Conservation (phyloP, 2,888 invertebrate species). For the Adineta ricciae region DNA sequence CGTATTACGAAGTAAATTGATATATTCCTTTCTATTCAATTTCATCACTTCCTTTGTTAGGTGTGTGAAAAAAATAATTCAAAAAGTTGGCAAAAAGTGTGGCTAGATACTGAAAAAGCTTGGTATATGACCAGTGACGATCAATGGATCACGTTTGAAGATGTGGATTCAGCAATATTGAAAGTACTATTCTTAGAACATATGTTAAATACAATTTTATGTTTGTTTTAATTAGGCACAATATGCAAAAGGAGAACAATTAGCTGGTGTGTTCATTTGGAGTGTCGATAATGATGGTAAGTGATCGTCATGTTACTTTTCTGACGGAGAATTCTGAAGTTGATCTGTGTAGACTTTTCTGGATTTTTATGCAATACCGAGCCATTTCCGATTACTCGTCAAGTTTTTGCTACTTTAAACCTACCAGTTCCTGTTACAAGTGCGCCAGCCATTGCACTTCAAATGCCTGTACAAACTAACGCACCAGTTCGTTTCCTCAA, state of each 20-base stretch:
- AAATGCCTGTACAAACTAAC: neutral
- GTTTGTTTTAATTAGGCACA: neutral
- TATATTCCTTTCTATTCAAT: neutral
- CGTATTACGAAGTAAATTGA: slow-evolving; percentile 25
- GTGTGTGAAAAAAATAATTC: slow-evolving; percentile 23
- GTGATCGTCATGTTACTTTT: no score
- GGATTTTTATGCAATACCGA: neutral
- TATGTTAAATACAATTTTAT: no score
- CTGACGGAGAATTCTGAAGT: no score
- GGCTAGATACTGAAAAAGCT: slow-evolving; percentile 23
- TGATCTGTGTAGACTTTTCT: neutral
- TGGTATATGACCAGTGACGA: slow-evolving; percentile 25
- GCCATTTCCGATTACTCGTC: slow-evolving; percentile 17
- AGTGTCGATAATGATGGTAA: slow-evolving; percentile 14
- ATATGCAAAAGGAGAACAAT: neutral
- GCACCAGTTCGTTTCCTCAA: neutral
- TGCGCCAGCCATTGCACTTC: neutral
- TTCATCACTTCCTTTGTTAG: no score
- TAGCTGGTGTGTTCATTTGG: slow-evolving; percentile 9
- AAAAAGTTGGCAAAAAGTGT: slow-evolving; percentile 29
- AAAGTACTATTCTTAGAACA: neutral
- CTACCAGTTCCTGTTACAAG: neutral
- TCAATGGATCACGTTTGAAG: slow-evolving; percentile 27
- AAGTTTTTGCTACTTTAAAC: slow-evolving; percentile 4
- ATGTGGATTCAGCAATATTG: neutral